These are phyloP conservation scores for Adelges cooleyi DNA, from an alignment of 1,140 invertebrate species.

Conservation along the genomic window DNA sequence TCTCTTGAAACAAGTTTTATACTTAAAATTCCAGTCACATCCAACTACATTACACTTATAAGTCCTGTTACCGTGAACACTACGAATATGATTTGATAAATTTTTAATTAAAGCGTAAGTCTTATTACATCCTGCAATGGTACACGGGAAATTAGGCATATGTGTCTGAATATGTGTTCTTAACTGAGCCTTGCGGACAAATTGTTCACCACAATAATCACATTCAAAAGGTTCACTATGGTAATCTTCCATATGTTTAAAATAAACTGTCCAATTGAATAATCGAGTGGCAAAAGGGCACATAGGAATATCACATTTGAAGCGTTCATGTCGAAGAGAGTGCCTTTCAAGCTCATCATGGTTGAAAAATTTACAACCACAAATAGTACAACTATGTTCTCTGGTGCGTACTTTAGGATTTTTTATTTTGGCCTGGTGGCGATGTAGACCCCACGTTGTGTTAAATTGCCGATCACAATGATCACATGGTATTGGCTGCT, in stretches of 20 bases:
- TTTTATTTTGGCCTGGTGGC: neutral
- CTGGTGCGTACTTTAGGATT: neutral
- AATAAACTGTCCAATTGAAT: neutral
- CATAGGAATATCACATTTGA: neutral
- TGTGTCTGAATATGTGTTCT: neutral
- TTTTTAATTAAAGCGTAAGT: neutral
- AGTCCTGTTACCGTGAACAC: neutral
- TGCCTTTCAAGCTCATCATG: neutral
- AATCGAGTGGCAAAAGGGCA: neutral
- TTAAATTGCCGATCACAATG: constrained; percentile 1
- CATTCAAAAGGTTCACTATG: neutral
- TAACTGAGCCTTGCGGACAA: neutral
- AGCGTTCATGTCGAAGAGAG: neutral
- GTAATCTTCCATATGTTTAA: neutral
- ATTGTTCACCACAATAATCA: neutral
- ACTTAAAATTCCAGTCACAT: constrained; percentile 8
- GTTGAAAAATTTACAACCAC: neutral
- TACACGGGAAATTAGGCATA: constrained; percentile 1
- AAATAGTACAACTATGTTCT: neutral
- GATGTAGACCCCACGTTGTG: neutral
- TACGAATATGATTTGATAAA: neutral
- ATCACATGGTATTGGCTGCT: neutral
- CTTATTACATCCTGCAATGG: neutral
- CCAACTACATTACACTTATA: neutral
- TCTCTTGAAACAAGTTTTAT: neutral